A percentile compares a stretch with the other conserved stretches of the same genome.
These are phyloP conservation scores for Dicycla oo DNA, from an alignment of 2,888 invertebrate species.

Conservation along the genomic window DNA sequence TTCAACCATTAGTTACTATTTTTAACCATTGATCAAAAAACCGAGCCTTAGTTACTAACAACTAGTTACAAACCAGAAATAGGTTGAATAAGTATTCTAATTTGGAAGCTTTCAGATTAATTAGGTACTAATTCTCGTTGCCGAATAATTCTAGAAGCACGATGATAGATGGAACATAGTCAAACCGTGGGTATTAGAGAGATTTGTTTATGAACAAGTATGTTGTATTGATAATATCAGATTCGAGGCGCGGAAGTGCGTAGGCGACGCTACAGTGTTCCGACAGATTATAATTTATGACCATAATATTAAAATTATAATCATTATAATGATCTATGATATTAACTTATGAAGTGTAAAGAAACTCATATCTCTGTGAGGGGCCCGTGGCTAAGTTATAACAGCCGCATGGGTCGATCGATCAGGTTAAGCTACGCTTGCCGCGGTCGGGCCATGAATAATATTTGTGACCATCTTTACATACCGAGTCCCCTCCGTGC, in stretches of 20 bases:
- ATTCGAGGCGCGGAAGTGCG: constrained; percentile 44
- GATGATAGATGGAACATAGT: neutral
- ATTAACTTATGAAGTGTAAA: constrained; percentile 18
- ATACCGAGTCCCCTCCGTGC: too few relatives aligned
- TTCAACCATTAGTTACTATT: too few relatives aligned
- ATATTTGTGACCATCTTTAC: too few relatives aligned
- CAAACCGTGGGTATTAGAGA: constrained; percentile 9
- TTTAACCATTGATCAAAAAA: too few relatives aligned
- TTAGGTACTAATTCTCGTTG: neutral
- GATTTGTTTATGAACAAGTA: constrained; percentile 1
- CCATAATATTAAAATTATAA: constrained; percentile 31
- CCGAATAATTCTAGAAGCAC: neutral
- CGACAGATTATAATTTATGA: constrained; percentile 47
- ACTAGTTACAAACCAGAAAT: neutral
- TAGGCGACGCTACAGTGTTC: constrained; percentile 40
- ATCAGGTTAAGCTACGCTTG: too few relatives aligned
- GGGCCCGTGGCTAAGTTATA: too few relatives aligned
- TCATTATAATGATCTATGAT: constrained; percentile 28
- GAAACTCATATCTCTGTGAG: neutral
- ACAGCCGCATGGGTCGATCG: too few relatives aligned
- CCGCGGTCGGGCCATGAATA: too few relatives aligned
- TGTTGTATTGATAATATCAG: constrained; percentile 38
- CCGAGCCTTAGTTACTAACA: too few relatives aligned
- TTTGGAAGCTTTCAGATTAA: neutral
- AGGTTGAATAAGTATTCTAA: neutral